phyloP scores from a whole-genome alignment of 2,797 vertebrate species.

The Catamblyrhynchus diadema region DNA sequence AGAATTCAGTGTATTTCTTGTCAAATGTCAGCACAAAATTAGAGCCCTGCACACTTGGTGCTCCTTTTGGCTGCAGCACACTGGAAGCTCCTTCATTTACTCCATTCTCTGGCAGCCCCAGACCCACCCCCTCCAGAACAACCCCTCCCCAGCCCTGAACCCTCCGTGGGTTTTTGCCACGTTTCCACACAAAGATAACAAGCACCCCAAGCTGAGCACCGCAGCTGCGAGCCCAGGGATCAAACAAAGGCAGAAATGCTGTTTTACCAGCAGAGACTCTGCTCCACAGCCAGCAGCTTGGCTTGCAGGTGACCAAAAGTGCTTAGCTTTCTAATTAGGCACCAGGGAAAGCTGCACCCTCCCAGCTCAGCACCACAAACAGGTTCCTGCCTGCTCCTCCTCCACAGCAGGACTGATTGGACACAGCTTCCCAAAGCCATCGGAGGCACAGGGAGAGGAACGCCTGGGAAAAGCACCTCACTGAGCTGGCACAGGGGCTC shows the following conservation, averaged over 20 bases:
- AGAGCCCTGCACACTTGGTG: neutral
- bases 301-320: neutral
- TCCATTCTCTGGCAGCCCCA: neutral
- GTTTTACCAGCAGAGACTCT: neutral
- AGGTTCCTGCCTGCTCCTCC: neutral
- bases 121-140: neutral
- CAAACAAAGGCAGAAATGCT: neutral
- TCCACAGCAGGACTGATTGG: neutral
- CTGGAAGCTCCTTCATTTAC: neutral
- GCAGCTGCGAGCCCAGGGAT: neutral
- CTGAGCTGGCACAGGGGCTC: neutral
- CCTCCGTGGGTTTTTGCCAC: rapidly evolving
- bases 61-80: neutral
- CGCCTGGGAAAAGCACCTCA: neutral
- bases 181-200: neutral
- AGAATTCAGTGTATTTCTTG: neutral
- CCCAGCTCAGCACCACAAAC: neutral
- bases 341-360: neutral
- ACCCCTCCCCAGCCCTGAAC: neutral
- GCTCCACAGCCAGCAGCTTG: neutral
- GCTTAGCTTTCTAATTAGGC: neutral
- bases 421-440: neutral
- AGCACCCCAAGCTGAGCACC: rapidly evolving
- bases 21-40: slow-evolving; percentile 24
- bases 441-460: neutral